Base-by-base conservation (phyloP, 2,888 invertebrate genomes). In the Sarcophaga carnaria region DNA sequence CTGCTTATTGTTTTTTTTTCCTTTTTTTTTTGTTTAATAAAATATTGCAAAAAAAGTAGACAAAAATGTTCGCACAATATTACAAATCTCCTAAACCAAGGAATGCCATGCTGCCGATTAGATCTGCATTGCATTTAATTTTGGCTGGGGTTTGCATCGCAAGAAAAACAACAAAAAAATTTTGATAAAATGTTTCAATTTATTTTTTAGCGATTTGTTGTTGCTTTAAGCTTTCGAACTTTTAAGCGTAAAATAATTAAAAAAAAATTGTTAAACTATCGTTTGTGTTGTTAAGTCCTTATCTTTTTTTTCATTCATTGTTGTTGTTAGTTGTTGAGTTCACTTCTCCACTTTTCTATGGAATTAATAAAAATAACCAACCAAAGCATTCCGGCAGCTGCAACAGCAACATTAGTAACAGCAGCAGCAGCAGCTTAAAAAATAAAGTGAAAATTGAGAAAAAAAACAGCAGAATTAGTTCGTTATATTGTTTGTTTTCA, bases 171-270 rank as follows among this genome's bases (percentile, higher is more conserved):
- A 22, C 74, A 75, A 78, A 54, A 54, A 54, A 54, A 54, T 14
- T 12, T 14, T 0, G 17, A 14, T 4, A 14, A 14, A 54, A 54
- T 14, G 17, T 14, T 54, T 14, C 4, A 2, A 10, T 8, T 37
- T 37, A 8, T 37, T 37, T 37, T 80, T 83, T 81, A 81, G 80
- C 80, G 67, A 71, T 78, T 87, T 81, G 1, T 54, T 54, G 54
- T 12, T 54, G 78, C 81, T 81, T 80, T 59, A 79, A 83, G 87
- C 76, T 79, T 62, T 49, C 14, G 62, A 87, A 87, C 81, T 84
- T 84, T 86, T 83, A 71, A 84, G 71, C 75, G 80, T 63, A 80
- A 80, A 80, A 66, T 84, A 84, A 84, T 84, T 84, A 84, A 22
- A 22, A 67, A 62, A 83, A 83, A 84, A 84, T 72, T 77, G 70